Conservation (phyloP, 2,113 vertebrate genomes). For the Peucedramus taeniatus region DNA sequence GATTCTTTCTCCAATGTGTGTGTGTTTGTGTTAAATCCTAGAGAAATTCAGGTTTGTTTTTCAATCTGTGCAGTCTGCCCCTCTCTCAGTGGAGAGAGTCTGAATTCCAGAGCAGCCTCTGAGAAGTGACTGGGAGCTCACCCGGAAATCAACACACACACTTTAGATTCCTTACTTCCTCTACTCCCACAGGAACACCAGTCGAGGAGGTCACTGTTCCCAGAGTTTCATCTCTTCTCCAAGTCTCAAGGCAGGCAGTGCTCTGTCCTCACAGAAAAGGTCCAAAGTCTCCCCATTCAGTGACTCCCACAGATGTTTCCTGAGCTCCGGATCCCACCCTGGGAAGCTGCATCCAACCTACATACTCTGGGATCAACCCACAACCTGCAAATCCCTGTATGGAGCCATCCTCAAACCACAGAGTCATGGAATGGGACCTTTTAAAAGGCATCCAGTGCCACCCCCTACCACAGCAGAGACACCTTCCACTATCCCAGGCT, state of each 20-base stretch:
- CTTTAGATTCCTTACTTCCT: neutral
- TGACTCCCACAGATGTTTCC: neutral
- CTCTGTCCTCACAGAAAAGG: neutral
- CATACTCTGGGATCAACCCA: neutral
- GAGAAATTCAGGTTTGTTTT: neutral
- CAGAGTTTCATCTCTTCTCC: neutral
- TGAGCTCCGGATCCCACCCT: neutral
- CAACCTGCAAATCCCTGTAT: neutral
- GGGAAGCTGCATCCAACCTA: neutral
- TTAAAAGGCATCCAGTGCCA: neutral
- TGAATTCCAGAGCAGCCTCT: neutral
- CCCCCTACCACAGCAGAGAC: neutral
- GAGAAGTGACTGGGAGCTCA: neutral
- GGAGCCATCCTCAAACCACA: neutral
- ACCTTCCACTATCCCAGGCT: rapidly evolving
- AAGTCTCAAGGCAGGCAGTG: neutral
- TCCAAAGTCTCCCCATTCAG: neutral
- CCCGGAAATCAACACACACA: neutral
- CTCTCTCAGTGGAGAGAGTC: neutral
- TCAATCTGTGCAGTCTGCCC: neutral
- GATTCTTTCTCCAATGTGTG: neutral
- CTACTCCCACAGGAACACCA: neutral
- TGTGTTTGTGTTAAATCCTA: neutral
- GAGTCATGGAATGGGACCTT: neutral
- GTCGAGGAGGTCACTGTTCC: neutral